A percentile compares a stretch with the other conserved stretches of the same genome.
Conservation (phyloP, 1,140 invertebrate species). For the Drosophila novamexicana region DNA sequence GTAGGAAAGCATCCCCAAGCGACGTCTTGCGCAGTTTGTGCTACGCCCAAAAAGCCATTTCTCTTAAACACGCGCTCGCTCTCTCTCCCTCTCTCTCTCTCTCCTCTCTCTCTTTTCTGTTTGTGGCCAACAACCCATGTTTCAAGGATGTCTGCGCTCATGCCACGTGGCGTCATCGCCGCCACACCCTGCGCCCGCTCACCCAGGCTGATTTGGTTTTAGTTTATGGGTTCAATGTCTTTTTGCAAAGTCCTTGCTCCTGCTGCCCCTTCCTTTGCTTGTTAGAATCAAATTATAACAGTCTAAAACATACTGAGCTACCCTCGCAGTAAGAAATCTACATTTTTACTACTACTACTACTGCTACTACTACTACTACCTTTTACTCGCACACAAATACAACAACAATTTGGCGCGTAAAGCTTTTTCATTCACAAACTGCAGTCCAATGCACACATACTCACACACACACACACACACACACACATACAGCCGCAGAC, state of each 20-base stretch:
- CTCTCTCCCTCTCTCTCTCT: slow-evolving; percentile 2
- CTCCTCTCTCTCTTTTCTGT: neutral
- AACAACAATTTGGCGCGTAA: slow-evolving; percentile 41
- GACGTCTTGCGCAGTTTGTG: slow-evolving; percentile 44
- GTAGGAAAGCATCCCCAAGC: slow-evolving; percentile 28
- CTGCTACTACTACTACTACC: slow-evolving; percentile 5
- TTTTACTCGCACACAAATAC: slow-evolving; percentile 4
- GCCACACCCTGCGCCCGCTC: neutral
- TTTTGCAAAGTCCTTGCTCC: slow-evolving; percentile 3
- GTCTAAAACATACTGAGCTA: slow-evolving; percentile 25
- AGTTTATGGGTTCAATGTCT: slow-evolving; percentile 56
- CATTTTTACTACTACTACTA: slow-evolving; percentile 13
- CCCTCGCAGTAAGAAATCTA: slow-evolving; percentile 34
- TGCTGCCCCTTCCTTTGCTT: too few relatives aligned
- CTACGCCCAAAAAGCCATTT: slow-evolving; percentile 59
- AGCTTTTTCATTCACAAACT: slow-evolving; percentile 48
- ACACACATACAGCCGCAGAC: neutral
- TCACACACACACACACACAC: slow-evolving; percentile 5
- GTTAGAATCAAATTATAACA: neutral
- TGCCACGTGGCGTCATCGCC: slow-evolving; percentile 58
- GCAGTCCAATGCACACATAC: slow-evolving; percentile 16
- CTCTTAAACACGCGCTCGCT: slow-evolving; percentile 13
- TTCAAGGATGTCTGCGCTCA: slow-evolving; percentile 74
- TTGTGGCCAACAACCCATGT: slow-evolving; percentile 48
- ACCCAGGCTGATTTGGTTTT: neutral